Conservation (phyloP, 1,140 invertebrate genomes). For the Tetramorium parvispinum region DNA sequence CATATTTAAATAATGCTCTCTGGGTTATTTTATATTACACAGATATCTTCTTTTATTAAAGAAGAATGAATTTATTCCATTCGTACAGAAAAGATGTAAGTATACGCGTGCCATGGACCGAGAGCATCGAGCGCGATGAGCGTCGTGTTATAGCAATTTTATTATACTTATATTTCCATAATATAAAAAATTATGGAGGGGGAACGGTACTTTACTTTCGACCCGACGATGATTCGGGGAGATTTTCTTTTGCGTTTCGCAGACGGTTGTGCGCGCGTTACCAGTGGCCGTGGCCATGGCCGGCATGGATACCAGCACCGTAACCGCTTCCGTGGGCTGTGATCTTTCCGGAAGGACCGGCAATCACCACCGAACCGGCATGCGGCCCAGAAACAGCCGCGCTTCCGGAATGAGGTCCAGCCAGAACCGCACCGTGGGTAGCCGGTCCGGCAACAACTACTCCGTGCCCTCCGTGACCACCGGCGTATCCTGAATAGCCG, state of each 20-base stretch:
- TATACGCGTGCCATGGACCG: constrained; percentile 11
- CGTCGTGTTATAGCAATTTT: constrained; percentile 53
- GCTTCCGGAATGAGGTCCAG: constrained; percentile 81
- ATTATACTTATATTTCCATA: background rate
- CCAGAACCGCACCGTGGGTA: constrained; percentile 79
- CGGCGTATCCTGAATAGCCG: constrained; percentile 67
- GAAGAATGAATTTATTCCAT: constrained; percentile 49
- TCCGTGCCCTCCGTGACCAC: constrained; percentile 73
- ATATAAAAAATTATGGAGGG: background rate
- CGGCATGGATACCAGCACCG: constrained; percentile 80
- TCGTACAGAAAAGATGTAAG: constrained; percentile 38
- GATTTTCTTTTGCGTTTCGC: background rate
- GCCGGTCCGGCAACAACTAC: constrained; percentile 73
- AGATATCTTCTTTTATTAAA: background rate
- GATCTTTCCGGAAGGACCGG: constrained; percentile 84
- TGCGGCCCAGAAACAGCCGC: constrained; percentile 82
- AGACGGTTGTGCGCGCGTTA: constrained; percentile 58
- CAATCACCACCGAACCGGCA: constrained; percentile 83
- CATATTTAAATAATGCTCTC: constrained; percentile 1
- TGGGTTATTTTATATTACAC: background rate
- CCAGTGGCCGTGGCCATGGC: constrained; percentile 81
- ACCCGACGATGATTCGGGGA: background rate
- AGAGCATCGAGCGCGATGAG: constrained; percentile 31
- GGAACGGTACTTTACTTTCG: background rate
- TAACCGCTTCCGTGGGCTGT: constrained; percentile 83